phyloP scores from a whole-genome alignment of 2,888 invertebrate genomes.

The Endotricha flammealis region DNA sequence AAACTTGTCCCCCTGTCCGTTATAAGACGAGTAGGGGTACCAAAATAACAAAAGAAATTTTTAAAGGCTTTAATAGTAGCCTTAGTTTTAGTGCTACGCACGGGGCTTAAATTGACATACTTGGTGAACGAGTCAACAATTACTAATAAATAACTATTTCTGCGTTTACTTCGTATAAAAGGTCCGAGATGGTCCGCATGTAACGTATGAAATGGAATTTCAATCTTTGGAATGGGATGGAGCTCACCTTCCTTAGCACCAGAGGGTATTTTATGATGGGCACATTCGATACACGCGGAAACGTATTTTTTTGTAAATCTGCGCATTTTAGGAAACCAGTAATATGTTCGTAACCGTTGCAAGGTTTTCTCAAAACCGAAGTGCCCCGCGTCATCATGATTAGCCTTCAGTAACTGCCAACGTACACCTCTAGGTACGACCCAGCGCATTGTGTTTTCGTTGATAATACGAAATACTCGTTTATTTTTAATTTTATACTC shows the following conservation, averaged over 20 bases:
- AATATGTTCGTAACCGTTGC: conserved; percentile 13
- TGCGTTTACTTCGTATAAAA: conserved; percentile 18
- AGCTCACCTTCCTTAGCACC: conserved; percentile 10
- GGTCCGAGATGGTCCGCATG: conserved; percentile 23
- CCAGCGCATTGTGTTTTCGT: conserved; percentile 17
- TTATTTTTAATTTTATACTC: conserved; percentile 18
- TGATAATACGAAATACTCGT: conserved; percentile 14
- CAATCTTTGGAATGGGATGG: conserved; percentile 18
- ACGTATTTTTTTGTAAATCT: conserved; percentile 19
- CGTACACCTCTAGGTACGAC: conserved; percentile 23
- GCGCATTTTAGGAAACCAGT: conserved; percentile 18
- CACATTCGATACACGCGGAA: conserved; percentile 24
- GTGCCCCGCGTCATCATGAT: conserved; percentile 13
- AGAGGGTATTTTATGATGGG: conserved; percentile 18
- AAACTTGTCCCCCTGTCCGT: conserved; percentile 16
- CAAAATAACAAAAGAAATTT: conserved; percentile 18
- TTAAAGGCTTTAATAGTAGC: conserved; percentile 13
- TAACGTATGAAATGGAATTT: conserved; percentile 19
- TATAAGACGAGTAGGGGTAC: conserved; percentile 14
- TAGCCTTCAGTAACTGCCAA: conserved; percentile 3
- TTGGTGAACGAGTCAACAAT: too few relatives aligned
- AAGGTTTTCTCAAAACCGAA: conserved; percentile 13
- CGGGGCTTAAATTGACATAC: conserved; percentile 26
- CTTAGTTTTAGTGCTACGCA: conserved; percentile 18
- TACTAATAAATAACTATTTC: conserved; percentile 17